These are phyloP conservation scores for Sinocyclocheilus anshuiensis DNA, from an alignment of 2,113 vertebrate species.

Conservation along the genomic window DNA sequence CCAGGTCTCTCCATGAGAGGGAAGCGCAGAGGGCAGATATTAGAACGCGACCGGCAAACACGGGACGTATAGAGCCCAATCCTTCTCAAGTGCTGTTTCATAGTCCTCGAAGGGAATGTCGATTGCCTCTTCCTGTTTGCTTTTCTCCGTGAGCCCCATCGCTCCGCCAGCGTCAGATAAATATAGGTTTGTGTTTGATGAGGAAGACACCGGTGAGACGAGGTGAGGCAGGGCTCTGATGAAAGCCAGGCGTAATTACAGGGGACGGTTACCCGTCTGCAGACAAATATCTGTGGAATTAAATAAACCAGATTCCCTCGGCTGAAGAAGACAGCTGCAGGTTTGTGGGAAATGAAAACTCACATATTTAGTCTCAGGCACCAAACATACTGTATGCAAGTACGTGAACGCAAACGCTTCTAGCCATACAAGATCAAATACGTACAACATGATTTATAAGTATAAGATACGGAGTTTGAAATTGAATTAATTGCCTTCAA, in stretches of 20 bases:
- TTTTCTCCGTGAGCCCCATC: neutral
- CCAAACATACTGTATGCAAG: neutral
- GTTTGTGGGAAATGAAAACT: neutral
- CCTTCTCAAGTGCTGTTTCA: neutral
- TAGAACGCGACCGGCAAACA: slow-evolving; percentile 27
- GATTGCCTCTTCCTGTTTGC: neutral
- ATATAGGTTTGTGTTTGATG: slow-evolving; percentile 20
- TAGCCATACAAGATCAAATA: neutral
- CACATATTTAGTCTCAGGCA: neutral
- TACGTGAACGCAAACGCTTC: neutral
- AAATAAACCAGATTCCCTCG: slow-evolving; percentile 63
- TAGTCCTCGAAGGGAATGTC: slow-evolving; percentile 18
- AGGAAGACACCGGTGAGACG: slow-evolving; percentile 19
- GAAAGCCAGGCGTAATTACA: slow-evolving; percentile 77
- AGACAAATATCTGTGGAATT: slow-evolving; percentile 77
- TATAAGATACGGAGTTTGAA: neutral
- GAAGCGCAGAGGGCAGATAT: slow-evolving; percentile 53
- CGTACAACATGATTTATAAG: neutral
- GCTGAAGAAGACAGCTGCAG: neutral
- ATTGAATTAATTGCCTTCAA: neutral
- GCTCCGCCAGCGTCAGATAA: slow-evolving; percentile 36
- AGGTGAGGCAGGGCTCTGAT: slow-evolving; percentile 55
- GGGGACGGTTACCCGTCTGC: slow-evolving; percentile 73
- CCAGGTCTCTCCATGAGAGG: no score
- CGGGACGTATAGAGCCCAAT: neutral